phyloP scores from a whole-genome alignment of 2,797 vertebrate species.

The Oceanodroma leucorhoa region DNA sequence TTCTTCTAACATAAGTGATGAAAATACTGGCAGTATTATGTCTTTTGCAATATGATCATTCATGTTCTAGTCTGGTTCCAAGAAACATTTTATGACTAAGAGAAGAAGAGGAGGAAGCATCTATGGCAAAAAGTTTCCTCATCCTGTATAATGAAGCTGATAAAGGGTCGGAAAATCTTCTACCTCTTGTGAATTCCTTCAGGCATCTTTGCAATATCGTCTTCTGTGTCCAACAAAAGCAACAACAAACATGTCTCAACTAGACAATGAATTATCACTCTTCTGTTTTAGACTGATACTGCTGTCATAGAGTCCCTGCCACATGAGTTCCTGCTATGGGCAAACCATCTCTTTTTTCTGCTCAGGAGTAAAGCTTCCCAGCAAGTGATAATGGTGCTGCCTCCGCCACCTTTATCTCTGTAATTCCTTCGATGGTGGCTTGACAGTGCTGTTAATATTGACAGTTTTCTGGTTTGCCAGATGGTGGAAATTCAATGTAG shows the following conservation, averaged over 20 bases:
- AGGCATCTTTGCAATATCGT: not conserved
- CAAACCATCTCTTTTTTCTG: not conserved
- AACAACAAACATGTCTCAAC: not conserved
- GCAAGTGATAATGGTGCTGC: not conserved
- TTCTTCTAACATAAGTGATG: not conserved
- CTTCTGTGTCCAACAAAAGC: not conserved
- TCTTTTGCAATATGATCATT: not conserved
- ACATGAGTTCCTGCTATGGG: not conserved
- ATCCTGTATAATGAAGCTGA: not conserved
- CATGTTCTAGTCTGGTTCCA: not conserved
- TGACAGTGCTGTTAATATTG: not conserved
- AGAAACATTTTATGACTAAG: not conserved
- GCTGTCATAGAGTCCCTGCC: not conserved
- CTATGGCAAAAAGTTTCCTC: not conserved
- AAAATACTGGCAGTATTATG: not conserved
- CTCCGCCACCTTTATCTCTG: not conserved
- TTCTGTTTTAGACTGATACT: not conserved
- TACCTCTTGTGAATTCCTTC: not conserved
- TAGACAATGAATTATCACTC: not conserved
- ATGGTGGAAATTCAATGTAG: not conserved
- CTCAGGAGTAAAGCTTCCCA: not conserved
- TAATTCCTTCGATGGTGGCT: not conserved
- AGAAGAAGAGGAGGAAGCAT: not conserved
- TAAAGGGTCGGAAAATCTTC: not conserved
- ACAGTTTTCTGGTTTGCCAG: not conserved